Percentiles rank a stretch among this genome's conserved stretches.
Evolutionary conservation across 1,140 invertebrate genomes (phyloP).

Genomic region (Drepana arcuata): DNA sequence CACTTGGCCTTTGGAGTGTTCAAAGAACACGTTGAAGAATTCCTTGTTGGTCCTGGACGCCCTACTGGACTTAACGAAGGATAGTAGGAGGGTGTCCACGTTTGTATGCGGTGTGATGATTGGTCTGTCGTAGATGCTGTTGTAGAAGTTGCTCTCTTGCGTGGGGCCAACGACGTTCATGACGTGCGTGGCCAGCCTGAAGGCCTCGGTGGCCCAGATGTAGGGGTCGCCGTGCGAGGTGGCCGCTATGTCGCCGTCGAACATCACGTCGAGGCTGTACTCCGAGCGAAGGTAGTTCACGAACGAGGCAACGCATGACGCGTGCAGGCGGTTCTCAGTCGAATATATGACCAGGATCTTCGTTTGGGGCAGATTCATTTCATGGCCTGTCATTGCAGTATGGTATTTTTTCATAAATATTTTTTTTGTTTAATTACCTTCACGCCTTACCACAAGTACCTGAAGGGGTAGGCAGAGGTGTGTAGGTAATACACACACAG

Average conservation of each 20-base stretch:
- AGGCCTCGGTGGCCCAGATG: conserved; percentile 47
- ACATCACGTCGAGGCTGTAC: conserved; percentile 50
- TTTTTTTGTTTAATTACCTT: too few species aligned
- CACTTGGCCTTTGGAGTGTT: conserved; percentile 41
- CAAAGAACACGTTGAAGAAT: conserved; percentile 49
- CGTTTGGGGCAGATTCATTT: conserved; percentile 43
- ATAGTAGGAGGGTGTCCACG: conserved; percentile 34
- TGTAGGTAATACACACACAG: too few species aligned
- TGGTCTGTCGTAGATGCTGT: conserved; percentile 55
- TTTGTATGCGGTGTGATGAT: conserved; percentile 42
- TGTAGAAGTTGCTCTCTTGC: conserved; percentile 37
- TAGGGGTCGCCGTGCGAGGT: conserved; percentile 47
- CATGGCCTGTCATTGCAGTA: too few species aligned
- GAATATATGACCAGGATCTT: conserved; percentile 53
- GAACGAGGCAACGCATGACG: conserved; percentile 48
- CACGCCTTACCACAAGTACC: too few species aligned
- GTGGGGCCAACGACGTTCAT: conserved; percentile 49
- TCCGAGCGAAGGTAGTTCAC: conserved; percentile 41
- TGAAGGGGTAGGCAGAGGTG: too few species aligned
- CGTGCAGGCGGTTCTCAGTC: conserved; percentile 42
- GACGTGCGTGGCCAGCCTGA: conserved; percentile 36
- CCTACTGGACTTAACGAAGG: conserved; percentile 26
- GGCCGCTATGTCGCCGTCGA: conserved; percentile 44
- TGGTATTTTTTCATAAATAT: too few species aligned
- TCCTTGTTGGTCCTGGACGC: conserved; percentile 26